phyloP scores from a whole-genome alignment of 23 tunicate species.

The Clavelina lepadiformis region DNA sequence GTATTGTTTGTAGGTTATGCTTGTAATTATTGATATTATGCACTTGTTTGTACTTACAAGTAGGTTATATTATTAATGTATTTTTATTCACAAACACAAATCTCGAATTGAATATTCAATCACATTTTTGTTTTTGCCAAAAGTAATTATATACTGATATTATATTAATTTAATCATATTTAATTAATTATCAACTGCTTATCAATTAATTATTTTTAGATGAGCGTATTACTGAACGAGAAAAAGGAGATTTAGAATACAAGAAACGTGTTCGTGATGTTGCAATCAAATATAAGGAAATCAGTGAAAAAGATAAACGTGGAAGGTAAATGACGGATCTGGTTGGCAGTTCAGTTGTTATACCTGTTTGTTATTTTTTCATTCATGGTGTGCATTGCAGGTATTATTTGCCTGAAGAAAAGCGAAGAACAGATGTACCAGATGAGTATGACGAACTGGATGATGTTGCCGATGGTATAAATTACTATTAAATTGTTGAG shows the following conservation, averaged over 20 bases:
- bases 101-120: no score
- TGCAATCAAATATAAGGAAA: slow-evolving; percentile 74
- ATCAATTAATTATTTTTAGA: not conserved
- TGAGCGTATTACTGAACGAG: slow-evolving; percentile 73
- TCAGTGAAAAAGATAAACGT: slow-evolving; percentile 58
- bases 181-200: no score
- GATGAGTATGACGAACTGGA: slow-evolving; percentile 89
- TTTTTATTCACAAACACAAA: no score
- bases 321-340: slow-evolving; percentile 33
- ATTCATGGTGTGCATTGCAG: slow-evolving; percentile 2
- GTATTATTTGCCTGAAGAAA: slow-evolving; percentile 85
- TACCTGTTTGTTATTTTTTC: not conserved
- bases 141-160: not conserved
- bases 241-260: slow-evolving; percentile 49
- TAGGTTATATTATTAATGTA: no score
- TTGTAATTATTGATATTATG: no score
- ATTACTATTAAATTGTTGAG: not conserved
- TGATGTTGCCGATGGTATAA: slow-evolving; percentile 26
- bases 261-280: slow-evolving; percentile 78
- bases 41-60: no score
- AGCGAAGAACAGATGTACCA: slow-evolving; percentile 53
- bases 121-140: not conserved
- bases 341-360: not conserved
- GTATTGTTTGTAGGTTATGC: no score
- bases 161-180: not conserved